Percentiles rank a stretch among this genome's conserved stretches.
These are phyloP conservation scores for Caenorhabditis sp. DNA, from an alignment of 2,888 invertebrate species.

Conservation along the genomic window DNA sequence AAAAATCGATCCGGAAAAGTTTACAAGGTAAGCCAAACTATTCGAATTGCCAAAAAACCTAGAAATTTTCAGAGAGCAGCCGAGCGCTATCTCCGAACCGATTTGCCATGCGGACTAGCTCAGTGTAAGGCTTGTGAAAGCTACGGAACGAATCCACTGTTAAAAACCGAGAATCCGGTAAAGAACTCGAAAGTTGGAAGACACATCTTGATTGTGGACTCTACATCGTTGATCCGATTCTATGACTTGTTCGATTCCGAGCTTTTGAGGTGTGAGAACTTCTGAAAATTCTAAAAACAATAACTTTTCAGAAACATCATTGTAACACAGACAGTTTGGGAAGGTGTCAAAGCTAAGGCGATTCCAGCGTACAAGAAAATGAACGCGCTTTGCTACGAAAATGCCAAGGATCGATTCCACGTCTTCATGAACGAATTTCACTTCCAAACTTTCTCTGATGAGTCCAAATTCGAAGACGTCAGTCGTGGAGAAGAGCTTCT, in stretches of 20 bases:
- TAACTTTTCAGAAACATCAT: conserved; percentile 74
- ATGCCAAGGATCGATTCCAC: conserved; percentile 87
- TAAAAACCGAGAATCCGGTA: conserved; percentile 26
- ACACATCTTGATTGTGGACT: conserved; percentile 77
- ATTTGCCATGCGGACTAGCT: conserved; percentile 77
- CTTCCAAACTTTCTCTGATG: conserved; percentile 89
- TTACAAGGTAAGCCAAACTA: conserved; percentile 58
- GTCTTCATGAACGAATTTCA: conserved; percentile 98
- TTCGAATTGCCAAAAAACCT: neutral
- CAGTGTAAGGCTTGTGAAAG: conserved; percentile 51
- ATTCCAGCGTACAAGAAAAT: conserved; percentile 92
- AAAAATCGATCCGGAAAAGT: conserved; percentile 72
- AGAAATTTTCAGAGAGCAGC: conserved; percentile 73
- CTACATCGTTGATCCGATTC: conserved; percentile 73
- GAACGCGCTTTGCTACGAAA: conserved; percentile 88
- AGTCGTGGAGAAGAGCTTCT: conserved; percentile 70
- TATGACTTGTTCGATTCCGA: conserved; percentile 80
- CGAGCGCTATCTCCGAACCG: conserved; percentile 80
- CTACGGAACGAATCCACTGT: conserved; percentile 64
- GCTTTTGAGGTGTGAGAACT: conserved; percentile 69
- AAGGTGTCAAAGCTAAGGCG: conserved; percentile 87
- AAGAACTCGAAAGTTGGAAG: conserved; percentile 52
- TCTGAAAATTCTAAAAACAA: conserved; percentile 8
- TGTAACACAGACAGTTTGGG: conserved; percentile 79
- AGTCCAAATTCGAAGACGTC: conserved; percentile 61